A percentile compares a stretch with the other conserved stretches of the same genome.
These are phyloP conservation scores for Siniperca scherzeri DNA, from an alignment of 2,797 vertebrate genomes.

Conservation along the genomic window DNA sequence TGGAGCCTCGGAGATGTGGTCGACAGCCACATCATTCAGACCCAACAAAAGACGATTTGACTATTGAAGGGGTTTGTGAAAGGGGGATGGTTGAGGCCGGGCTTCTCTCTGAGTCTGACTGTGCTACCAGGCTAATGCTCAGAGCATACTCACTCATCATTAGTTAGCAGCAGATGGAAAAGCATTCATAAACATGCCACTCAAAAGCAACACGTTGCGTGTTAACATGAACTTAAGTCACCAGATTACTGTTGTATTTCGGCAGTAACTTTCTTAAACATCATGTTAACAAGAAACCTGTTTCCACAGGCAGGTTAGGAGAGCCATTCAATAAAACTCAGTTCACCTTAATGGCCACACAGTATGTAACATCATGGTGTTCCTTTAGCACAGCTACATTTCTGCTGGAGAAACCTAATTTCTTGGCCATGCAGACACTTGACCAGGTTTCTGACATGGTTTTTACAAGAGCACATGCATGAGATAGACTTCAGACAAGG, in stretches of 20 bases:
- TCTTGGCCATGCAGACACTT: not conserved
- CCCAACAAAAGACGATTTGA: conserved; percentile 41
- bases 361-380: not conserved
- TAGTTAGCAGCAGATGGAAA: conserved; percentile 5
- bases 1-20: conserved; percentile 36
- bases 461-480: not conserved
- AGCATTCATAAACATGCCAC: not conserved
- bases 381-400: not conserved
- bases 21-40: conserved; percentile 42
- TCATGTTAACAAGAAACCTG: not conserved
- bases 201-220: not conserved
- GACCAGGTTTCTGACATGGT: not conserved
- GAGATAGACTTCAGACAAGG: not conserved
- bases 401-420: not conserved
- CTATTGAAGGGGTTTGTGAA: not conserved
- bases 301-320: no score
- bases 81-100: not conserved
- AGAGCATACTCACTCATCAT: not conserved
- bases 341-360: not conserved
- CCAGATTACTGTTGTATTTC: not conserved
- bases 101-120: not conserved
- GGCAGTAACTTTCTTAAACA: not conserved
- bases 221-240: not conserved
- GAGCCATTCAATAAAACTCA: not conserved
- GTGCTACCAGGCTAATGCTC: not conserved